Percentiles rank a stretch among this genome's conserved stretches.
Evolutionary conservation across 2,113 vertebrate species (phyloP).

Genomic region (Corvus hawaiiensis): DNA sequence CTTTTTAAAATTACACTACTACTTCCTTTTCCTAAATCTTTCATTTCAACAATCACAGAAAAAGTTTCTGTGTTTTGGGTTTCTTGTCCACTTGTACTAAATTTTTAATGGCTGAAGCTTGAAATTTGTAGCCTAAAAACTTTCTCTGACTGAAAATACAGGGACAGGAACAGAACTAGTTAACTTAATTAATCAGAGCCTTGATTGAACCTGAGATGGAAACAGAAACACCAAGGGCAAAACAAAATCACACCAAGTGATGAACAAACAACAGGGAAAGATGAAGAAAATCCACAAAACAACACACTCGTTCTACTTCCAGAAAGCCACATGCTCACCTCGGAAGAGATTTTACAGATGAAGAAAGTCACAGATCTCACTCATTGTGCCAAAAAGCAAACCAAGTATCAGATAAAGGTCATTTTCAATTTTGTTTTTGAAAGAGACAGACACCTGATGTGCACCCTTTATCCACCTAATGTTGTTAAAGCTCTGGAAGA

Average conservation of each 20-base stretch:
- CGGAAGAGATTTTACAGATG: background rate
- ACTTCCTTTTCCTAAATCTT: background rate
- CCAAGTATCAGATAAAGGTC: background rate
- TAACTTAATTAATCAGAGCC: background rate
- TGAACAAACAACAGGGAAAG: background rate
- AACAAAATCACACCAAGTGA: background rate
- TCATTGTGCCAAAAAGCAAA: background rate
- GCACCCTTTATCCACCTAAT: background rate
- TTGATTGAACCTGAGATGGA: background rate
- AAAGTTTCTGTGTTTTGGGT: background rate
- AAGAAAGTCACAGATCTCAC: background rate
- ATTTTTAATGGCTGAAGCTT: background rate
- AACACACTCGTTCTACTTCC: background rate
- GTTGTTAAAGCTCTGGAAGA: background rate
- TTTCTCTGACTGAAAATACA: background rate
- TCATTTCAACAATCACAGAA: background rate
- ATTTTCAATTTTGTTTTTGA: background rate
- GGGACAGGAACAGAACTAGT: background rate
- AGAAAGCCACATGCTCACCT: background rate
- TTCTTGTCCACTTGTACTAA: background rate
- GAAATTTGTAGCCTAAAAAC: background rate
- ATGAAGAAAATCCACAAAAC: background rate
- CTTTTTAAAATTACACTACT: background rate
- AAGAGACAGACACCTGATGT: background rate
- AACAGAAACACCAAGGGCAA: background rate